A percentile compares a stretch with the other conserved stretches of the same genome.
These are phyloP conservation scores for Phrynocephalus guinanensis DNA, from an alignment of 2,797 vertebrate genomes.

Conservation along the genomic window DNA sequence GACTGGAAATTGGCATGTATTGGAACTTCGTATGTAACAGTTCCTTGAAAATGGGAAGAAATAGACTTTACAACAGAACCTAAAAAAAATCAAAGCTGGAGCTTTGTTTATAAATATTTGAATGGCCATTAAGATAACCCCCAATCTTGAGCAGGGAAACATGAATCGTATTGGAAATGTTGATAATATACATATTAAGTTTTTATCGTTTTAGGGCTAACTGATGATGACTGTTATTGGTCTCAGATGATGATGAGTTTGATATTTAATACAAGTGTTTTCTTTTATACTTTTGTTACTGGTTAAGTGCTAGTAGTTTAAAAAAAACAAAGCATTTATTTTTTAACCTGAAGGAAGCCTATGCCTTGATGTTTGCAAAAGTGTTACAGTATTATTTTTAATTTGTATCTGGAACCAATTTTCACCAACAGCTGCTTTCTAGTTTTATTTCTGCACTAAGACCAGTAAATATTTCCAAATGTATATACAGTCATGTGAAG, in stretches of 20 bases:
- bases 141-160: background rate
- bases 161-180: too few species aligned
- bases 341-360: background rate
- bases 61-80: background rate
- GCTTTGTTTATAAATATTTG: background rate
- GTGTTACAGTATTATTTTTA: background rate
- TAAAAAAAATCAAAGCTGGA: background rate
- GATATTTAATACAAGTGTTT: background rate
- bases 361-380: background rate
- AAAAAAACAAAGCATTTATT: too few species aligned
- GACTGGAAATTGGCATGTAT: background rate
- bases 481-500: background rate
- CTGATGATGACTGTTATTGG: background rate
- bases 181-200: background rate
- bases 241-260: background rate
- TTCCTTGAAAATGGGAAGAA: background rate
- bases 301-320: background rate
- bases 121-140: background rate
- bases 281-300: background rate
- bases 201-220: background rate
- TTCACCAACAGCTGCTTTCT: background rate
- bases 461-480: conserved; percentile 11
- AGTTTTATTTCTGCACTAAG: background rate
- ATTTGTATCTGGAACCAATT: conserved; percentile 6
- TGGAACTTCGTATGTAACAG: background rate